Conservation (phyloP, 2,888 invertebrate species). For the Hirudinaria manillensis region DNA sequence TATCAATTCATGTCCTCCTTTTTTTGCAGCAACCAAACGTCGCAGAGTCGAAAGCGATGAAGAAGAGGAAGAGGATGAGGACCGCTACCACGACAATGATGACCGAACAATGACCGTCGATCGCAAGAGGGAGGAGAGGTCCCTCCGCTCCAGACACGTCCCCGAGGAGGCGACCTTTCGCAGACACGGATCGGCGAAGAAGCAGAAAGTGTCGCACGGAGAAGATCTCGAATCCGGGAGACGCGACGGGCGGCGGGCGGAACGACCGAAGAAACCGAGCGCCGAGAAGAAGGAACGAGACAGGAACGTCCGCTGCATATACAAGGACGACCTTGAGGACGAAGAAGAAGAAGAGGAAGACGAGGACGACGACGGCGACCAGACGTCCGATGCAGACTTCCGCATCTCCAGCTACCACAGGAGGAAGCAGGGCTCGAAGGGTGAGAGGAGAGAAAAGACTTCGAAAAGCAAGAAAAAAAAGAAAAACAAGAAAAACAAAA, state of each 20-base stretch:
- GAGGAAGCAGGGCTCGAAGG: not conserved
- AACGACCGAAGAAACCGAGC: too few species aligned
- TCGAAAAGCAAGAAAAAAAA: not conserved
- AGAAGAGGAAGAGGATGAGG: slow-evolving; percentile 13
- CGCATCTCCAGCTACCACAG: slow-evolving; percentile 11
- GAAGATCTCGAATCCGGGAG: not conserved
- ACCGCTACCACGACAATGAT: slow-evolving; percentile 1
- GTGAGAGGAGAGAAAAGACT: not conserved
- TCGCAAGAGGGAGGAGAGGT: not conserved
- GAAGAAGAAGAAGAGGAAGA: slow-evolving; percentile 34
- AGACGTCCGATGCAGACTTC: slow-evolving; percentile 19
- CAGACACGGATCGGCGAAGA: not conserved
- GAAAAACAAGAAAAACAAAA: not conserved
- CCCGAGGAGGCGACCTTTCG: not conserved
- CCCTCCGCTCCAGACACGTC: not conserved
- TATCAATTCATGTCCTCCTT: too few species aligned
- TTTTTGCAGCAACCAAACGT: not conserved
- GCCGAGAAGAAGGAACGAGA: too few species aligned
- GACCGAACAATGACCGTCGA: not conserved
- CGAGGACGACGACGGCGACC: slow-evolving; percentile 36
- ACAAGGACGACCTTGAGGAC: slow-evolving; percentile 7
- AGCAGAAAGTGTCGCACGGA: not conserved
- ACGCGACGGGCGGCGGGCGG: too few species aligned
- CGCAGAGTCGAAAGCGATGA: slow-evolving; percentile 9
- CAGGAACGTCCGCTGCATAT: not conserved